Evolutionary conservation across 2,113 vertebrate genomes (phyloP).

Genomic region (Puffinus mauretanicus): DNA sequence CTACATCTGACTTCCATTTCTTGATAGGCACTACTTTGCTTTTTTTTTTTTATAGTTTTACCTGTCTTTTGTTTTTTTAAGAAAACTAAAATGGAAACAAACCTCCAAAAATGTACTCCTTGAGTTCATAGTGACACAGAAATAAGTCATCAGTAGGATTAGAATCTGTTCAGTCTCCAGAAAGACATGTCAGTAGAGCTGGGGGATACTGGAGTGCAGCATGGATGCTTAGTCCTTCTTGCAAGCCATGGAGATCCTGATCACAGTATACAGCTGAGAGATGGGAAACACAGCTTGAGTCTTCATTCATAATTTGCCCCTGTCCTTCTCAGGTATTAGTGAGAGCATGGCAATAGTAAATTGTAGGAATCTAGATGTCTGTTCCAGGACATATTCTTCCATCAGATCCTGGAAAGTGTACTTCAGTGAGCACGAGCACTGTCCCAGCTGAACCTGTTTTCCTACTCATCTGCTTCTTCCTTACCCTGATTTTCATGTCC

Average conservation of each 20-base stretch:
- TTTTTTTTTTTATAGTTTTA: not conserved
- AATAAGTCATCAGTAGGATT: not conserved
- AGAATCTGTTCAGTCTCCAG: not conserved
- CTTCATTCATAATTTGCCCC: not conserved
- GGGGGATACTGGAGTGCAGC: fast-evolving
- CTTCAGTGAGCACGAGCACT: fast-evolving
- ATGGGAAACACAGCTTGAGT: not conserved
- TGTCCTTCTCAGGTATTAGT: not conserved
- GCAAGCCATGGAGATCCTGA: not conserved
- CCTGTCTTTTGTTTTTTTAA: not conserved
- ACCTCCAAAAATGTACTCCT: not conserved
- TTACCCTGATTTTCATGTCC: fast-evolving
- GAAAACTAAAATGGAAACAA: not conserved
- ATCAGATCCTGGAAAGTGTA: not conserved
- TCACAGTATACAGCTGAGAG: not conserved
- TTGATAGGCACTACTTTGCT: not conserved
- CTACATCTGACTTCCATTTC: not conserved
- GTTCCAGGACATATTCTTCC: not conserved
- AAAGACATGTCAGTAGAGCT: not conserved
- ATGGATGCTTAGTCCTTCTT: not conserved
- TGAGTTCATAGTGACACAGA: not conserved
- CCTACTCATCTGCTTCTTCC: not conserved
- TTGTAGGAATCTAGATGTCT: not conserved
- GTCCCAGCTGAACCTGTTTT: fast-evolving
- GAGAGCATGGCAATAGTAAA: not conserved